Evolutionary conservation across 2,113 vertebrate species (phyloP).

Genomic region (Brachyhypopomus occidentalis): DNA sequence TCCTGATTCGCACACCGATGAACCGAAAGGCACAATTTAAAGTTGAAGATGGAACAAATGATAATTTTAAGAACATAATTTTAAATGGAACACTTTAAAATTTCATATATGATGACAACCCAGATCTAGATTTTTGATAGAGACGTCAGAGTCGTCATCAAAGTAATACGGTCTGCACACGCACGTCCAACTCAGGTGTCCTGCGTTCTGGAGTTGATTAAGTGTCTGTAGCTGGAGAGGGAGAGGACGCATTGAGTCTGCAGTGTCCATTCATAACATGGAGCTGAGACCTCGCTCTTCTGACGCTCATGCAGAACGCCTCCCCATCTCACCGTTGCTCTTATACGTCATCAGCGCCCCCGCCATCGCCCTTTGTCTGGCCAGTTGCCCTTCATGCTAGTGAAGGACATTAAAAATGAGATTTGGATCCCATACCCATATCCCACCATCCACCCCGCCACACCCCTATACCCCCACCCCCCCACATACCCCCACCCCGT

Average conservation of each 20-base stretch:
- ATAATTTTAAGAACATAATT: too few relatives aligned
- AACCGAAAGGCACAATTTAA: too few relatives aligned
- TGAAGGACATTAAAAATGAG: slow-evolving; percentile 73
- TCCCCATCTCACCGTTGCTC: slow-evolving; percentile 45
- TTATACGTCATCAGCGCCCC: slow-evolving; percentile 32
- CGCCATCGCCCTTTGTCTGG: slow-evolving; percentile 55
- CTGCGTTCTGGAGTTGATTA: neutral
- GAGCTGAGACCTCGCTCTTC: neutral
- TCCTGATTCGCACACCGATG: too few relatives aligned
- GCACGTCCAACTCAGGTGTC: neutral
- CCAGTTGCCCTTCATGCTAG: slow-evolving; percentile 71
- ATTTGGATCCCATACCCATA: slow-evolving; percentile 53
- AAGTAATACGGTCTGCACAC: too few relatives aligned
- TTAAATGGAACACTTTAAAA: too few relatives aligned
- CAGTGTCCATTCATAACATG: slow-evolving; percentile 30
- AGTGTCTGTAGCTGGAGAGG: neutral
- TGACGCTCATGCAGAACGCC: slow-evolving; percentile 5
- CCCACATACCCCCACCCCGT: slow-evolving; percentile 58
- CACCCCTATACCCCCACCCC: slow-evolving; percentile 56
- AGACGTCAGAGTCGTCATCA: too few relatives aligned
- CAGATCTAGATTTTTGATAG: too few relatives aligned
- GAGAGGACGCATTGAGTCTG: slow-evolving; percentile 20
- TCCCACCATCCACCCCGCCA: too few relatives aligned
- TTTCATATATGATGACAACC: too few relatives aligned
- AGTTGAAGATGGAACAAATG: too few relatives aligned